Evolutionary conservation across 2,888 invertebrate genomes (phyloP), one percentile per base, ranked within the genome.

Genomic region (Phengaris alcon): DNA sequence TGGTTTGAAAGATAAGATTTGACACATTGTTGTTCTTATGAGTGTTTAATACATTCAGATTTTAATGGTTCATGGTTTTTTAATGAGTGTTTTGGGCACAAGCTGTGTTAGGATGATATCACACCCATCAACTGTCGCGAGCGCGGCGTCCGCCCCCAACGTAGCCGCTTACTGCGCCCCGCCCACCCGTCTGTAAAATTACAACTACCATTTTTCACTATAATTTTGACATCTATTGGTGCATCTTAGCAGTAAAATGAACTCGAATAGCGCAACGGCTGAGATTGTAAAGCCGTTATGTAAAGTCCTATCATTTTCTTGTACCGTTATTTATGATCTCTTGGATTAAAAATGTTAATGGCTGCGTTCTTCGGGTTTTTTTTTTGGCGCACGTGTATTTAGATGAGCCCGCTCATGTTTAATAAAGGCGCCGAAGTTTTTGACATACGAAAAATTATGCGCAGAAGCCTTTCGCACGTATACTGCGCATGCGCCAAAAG

Each of bases 41-140:
- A 22, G 10, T 22, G 35, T 35, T 35, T 35, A 3, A 35, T 35
- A 35, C 35, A 52, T 52, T 52, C 6, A 48, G 48, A 9, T 52
- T 52, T 12, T 52, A 52, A 52, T 52, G 52, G 12, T 52, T 12
- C 13, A 64, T 64, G 35, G 12, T 22, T 35, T 64, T 52, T 52
- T 12, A 35, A 64, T 64, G 64, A 64, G 35, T 48, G 48, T 48
- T 48, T 64, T 6, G 12, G 64, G 64, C 64, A 15, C 44, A 46
- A 46, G 48, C 15, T 46, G 46, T 44, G 48, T 74, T 57, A 74
- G 59, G 57, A 57, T 57, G 59, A 57, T 59, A 74, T 78, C 87
- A 84, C 84, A 91, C 91, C 91, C 86, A 90, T 77, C 79, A 84
- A 82, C 77, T 82, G 79, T 73, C 81, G 80, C 68, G 78, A 73